A percentile compares a stretch with the other conserved stretches of the same genome.
Conservation (phyloP, 2,888 invertebrate species). For the Drosophila testacea region DNA sequence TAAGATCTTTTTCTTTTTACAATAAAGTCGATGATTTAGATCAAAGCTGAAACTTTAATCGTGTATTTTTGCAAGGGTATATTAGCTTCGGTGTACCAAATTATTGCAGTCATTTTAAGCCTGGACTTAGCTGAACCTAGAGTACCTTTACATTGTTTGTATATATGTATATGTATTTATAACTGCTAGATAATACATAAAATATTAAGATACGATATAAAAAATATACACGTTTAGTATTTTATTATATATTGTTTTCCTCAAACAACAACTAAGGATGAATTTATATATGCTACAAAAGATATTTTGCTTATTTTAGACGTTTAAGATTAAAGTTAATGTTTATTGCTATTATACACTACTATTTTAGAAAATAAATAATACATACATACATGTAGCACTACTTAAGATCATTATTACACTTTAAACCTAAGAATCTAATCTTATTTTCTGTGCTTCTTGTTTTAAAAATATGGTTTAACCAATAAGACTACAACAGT, state of each 20-base stretch:
- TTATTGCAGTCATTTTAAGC: conserved; percentile 23
- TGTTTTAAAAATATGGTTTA: conserved; percentile 32
- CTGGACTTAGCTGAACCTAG: conserved; percentile 17
- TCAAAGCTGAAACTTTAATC: conserved; percentile 15
- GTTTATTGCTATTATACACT: conserved; percentile 50
- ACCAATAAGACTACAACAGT: conserved; percentile 38
- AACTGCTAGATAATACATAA: conserved; percentile 33
- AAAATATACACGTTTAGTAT: conserved; percentile 48
- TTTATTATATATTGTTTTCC: conserved; percentile 37
- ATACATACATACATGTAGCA: conserved; percentile 55
- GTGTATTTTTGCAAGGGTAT: conserved; percentile 10
- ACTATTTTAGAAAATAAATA: conserved; percentile 49
- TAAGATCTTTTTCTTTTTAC: conserved; percentile 40
- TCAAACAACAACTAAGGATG: conserved; percentile 34
- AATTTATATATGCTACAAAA: conserved; percentile 41
- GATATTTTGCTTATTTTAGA: conserved; percentile 30
- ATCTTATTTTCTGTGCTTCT: conserved; percentile 15
- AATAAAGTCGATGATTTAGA: conserved; percentile 17
- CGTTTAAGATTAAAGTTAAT: conserved; percentile 27
- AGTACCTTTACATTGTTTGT: conserved; percentile 8
- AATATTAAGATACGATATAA: conserved; percentile 32
- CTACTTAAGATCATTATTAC: conserved; percentile 46
- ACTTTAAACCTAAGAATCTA: conserved; percentile 35
- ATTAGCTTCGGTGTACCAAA: conserved; percentile 19
- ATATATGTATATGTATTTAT: conserved; percentile 5